Base-by-base conservation (phyloP, 2,797 vertebrate species). In the Tamandua tetradactyla region DNA sequence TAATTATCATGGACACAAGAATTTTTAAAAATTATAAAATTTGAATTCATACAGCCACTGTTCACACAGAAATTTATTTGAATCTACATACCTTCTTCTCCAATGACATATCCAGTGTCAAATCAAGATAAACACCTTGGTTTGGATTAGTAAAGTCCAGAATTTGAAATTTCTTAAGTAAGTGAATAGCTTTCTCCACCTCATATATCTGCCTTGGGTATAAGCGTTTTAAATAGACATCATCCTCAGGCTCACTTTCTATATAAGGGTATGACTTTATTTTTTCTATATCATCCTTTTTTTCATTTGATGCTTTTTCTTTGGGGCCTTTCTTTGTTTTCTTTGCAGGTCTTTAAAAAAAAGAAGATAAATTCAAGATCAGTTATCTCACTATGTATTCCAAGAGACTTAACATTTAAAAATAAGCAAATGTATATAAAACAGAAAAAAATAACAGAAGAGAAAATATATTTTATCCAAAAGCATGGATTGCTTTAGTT, bases 71-170 rank as follows among this genome's bases (percentile, higher is more conserved):
- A 89, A 87, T 35, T 61, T 49, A 81, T 47, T 79, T 64, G 64
- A 69, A 1, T 95, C 32, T 69, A 75, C 10, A 9, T 98, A 99
- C 99, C 99, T 99, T 99, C 95, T 99, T 99, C 95, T 99, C 98
- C 81, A 99, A 98, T 0, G 98, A 97, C 99, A 99, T 99, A 96
- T 99, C 98, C n/a, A 99, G 98, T 93, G 89, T 98, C 17, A 99
- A 98, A 0, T 99, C 98, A 12, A 99, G 90, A 85, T 98, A 99
- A 27, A 99, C 96, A 0, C 97, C 97, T 96, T 99, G 99, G 18
- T 97, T 94, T 64, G 96, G 98, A 71, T 98, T 9, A 0, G 99
- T 99, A 95, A n/a, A n/a, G n/a, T n/a, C n/a, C n/a, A n/a, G n/a
- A n/a, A n/a, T n/a, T n/a, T n/a, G n/a, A n/a, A n/a, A n/a, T n/a